Evolutionary conservation across 2,797 vertebrate species (phyloP).

Genomic region (Mastacembelus armatus): DNA sequence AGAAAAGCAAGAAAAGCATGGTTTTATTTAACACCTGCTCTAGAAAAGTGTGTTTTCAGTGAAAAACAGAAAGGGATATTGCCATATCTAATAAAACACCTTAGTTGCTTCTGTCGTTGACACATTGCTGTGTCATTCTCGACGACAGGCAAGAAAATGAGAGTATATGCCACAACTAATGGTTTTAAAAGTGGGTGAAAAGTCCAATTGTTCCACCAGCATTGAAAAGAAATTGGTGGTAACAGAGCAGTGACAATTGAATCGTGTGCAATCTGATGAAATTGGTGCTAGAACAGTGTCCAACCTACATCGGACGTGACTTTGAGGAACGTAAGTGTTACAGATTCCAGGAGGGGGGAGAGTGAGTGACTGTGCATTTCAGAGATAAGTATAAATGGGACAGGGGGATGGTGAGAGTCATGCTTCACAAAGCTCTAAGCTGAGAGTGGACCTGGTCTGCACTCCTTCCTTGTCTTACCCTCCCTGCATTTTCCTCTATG

Average conservation of each 20-base stretch:
- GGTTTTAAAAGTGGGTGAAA: conserved; percentile 41
- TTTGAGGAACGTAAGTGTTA: conserved; percentile 11
- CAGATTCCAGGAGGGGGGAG: conserved; percentile 1
- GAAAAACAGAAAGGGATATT: neutral
- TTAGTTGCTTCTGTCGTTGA: neutral
- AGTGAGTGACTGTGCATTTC: conserved; percentile 41
- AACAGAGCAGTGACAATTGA: conserved; percentile 34
- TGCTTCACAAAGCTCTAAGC: conserved; percentile 39
- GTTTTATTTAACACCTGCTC: conserved; percentile 9
- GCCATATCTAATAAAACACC: conserved; percentile 2
- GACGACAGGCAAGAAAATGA: conserved; percentile 22
- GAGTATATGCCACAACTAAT: conserved; percentile 28
- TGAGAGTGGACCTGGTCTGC: conserved; percentile 23
- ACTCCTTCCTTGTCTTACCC: conserved; percentile 5
- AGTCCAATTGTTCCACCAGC: conserved; percentile 20
- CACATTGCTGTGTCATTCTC: conserved; percentile 20
- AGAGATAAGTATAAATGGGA: conserved; percentile 50
- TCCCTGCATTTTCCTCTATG: conserved; percentile 37
- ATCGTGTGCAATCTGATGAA: conserved; percentile 19
- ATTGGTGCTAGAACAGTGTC: neutral
- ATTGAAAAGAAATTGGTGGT: conserved; percentile 24
- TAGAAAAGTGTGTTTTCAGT: neutral
- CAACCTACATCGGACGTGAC: conserved; percentile 9
- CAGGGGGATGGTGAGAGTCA: conserved; percentile 49
- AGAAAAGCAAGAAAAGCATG: neutral